These are phyloP conservation scores for Rhabdomys dilectus DNA, from an alignment of 2,113 vertebrate genomes.

Conservation along the genomic window DNA sequence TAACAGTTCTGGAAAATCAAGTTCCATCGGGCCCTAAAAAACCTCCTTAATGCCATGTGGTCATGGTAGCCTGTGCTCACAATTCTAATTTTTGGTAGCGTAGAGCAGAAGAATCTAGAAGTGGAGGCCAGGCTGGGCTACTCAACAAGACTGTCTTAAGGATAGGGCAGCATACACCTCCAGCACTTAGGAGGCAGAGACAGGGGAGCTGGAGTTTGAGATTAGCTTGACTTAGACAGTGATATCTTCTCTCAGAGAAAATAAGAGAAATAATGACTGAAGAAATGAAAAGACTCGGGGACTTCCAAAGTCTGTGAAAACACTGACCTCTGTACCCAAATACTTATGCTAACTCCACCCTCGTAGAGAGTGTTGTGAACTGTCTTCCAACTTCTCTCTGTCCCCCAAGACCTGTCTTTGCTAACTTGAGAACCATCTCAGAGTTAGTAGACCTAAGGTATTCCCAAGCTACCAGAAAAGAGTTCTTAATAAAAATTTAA, in stretches of 20 bases:
- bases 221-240: background rate
- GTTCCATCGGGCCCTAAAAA: background rate
- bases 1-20: slow-evolving; percentile 20
- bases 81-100: background rate
- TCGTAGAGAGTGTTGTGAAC: background rate
- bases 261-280: background rate
- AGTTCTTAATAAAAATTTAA: slow-evolving; percentile 64
- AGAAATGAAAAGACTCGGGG: background rate
- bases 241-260: background rate
- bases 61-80: background rate
- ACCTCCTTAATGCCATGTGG: background rate
- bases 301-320: background rate
- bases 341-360: background rate
- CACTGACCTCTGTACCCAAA: background rate
- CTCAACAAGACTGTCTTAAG: background rate
- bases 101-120: background rate
- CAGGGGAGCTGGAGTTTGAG: background rate
- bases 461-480: slow-evolving; percentile 27
- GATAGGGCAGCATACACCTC: no score
- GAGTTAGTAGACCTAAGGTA: background rate
- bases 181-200: background rate
- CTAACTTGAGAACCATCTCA: slow-evolving; percentile 17
- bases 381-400: background rate
- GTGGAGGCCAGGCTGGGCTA: background rate
- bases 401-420: background rate